Percentiles rank a stretch among this genome's conserved stretches.
These are phyloP conservation scores for Perca flavescens DNA, from an alignment of 2,113 vertebrate species.

Conservation along the genomic window DNA sequence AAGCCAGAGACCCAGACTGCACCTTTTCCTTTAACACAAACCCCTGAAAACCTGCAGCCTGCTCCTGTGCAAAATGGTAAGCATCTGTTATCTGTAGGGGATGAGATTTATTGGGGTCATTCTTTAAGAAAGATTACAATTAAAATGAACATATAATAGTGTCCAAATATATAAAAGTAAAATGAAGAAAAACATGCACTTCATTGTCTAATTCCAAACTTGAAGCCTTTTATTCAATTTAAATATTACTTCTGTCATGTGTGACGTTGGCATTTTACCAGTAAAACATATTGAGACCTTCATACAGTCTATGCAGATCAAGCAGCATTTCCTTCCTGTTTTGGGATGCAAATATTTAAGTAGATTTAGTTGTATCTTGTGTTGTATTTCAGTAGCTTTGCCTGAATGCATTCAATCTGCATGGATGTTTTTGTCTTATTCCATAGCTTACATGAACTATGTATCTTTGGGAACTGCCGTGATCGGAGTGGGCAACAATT, in stretches of 20 bases:
- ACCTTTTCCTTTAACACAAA: background rate
- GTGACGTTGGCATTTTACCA: background rate
- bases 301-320: background rate
- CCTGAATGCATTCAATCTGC: background rate
- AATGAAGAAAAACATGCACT: background rate
- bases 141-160: background rate
- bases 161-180: background rate
- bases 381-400: background rate
- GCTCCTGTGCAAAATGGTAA: constrained; percentile 69
- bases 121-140: background rate
- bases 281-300: background rate
- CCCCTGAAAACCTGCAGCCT: constrained; percentile 19
- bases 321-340: background rate
- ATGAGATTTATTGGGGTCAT: background rate
- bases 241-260: background rate
- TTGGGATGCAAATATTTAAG: background rate
- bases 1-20: constrained; percentile 29
- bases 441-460: constrained; percentile 73
- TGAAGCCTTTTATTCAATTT: background rate
- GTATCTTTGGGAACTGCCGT: constrained; percentile 73
- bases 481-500: constrained; percentile 75
- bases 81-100: constrained; percentile 18
- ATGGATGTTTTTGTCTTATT: constrained; percentile 1
- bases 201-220: background rate
- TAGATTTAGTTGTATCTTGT: background rate